Evolutionary conservation across 2,888 invertebrate genomes (phyloP).

Genomic region (Acheta domesticus): DNA sequence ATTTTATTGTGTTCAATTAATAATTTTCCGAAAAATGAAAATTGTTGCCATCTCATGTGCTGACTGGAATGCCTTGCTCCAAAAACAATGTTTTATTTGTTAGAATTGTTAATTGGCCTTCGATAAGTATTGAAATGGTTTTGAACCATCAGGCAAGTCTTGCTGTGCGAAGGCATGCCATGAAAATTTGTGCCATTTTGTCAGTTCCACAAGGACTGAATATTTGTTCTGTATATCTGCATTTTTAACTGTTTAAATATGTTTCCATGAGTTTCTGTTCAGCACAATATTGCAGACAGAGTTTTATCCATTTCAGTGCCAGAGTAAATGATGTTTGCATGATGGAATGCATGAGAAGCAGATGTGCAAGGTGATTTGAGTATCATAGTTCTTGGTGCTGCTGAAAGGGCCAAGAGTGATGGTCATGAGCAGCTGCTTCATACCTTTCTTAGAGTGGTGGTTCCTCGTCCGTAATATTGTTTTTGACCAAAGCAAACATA

Average conservation of each 20-base stretch:
- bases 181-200: background rate
- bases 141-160: background rate
- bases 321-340: background rate
- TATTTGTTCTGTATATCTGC: slow-evolving; percentile 2
- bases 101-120: background rate
- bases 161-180: slow-evolving; percentile 6
- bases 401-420: slow-evolving; percentile 4
- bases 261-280: background rate
- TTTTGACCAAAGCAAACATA: slow-evolving; percentile 2
- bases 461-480: background rate
- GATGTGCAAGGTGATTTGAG: background rate
- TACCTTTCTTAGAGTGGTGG: too few species aligned
- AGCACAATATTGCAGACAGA: slow-evolving; percentile 2
- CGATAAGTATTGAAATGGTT: background rate
- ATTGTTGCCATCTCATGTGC: background rate
- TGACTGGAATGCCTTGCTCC: background rate
- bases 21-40: background rate
- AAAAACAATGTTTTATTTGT: background rate
- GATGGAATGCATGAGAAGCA: background rate
- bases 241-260: background rate
- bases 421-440: background rate
- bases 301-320: slow-evolving; percentile 9
- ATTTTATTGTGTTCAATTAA: background rate
- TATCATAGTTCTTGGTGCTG: background rate
- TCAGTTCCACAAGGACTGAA: background rate